These are phyloP conservation scores for Bolinopsis microptera DNA, from an alignment of 37 sponge, comb jelly and placozoan genomes.

Conservation along the genomic window DNA sequence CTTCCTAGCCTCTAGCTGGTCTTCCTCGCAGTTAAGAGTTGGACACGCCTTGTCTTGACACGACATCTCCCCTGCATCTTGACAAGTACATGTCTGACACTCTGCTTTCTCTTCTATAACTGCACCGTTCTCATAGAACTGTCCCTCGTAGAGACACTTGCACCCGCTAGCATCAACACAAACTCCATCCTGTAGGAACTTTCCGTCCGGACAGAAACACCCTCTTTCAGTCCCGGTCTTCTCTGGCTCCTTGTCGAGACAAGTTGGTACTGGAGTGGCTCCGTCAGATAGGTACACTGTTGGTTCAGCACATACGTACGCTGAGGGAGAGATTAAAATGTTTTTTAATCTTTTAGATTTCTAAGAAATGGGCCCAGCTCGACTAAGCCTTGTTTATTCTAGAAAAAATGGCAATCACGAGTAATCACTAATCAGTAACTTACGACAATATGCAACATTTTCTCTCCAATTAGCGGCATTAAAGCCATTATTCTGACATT, in stretches of 20 bases:
- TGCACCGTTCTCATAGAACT: background rate
- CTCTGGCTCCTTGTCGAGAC: slow-evolving; percentile 2
- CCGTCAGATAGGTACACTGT: background rate
- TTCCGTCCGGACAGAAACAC: slow-evolving; percentile 27
- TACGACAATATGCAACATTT: background rate
- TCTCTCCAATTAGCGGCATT: background rate
- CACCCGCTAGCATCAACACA: background rate
- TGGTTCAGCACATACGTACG: background rate
- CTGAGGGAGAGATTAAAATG: too few relatives aligned
- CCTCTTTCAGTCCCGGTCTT: background rate
- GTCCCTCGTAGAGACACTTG: slow-evolving; percentile 33
- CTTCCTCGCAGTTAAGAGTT: background rate
- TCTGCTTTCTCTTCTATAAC: background rate
- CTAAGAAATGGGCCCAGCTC: too few relatives aligned
- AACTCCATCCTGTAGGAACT: background rate
- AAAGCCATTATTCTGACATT: background rate
- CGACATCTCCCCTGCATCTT: slow-evolving; percentile 27
- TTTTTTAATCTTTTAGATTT: too few relatives aligned
- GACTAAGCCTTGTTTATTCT: too few relatives aligned
- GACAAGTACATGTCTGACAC: background rate
- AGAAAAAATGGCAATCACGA: too few relatives aligned
- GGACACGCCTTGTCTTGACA: background rate
- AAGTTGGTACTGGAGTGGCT: background rate
- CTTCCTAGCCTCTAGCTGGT: background rate
- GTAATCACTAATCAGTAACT: too few relatives aligned